Evolutionary conservation across 2,888 invertebrate species (phyloP), one percentile per base, ranked within the genome.

Genomic region (Aphrophora alni): DNA sequence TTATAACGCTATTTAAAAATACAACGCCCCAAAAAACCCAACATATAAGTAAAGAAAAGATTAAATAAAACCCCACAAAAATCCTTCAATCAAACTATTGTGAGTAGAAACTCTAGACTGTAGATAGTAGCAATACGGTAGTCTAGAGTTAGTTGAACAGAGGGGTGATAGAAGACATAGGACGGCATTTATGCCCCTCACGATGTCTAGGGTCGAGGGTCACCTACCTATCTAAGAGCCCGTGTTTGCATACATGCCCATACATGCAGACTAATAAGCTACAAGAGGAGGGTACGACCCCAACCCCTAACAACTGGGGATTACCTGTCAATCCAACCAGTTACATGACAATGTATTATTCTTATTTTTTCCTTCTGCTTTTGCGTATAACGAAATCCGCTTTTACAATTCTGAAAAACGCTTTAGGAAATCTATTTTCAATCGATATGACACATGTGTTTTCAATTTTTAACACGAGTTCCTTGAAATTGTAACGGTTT

Each of bases 201-300:
- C n/a, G n/a, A n/a, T n/a, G n/a, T n/a, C n/a, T n/a, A n/a, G 78
- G 44, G 72, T 26, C 59, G 38, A n/a, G 75, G 38, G 68, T 73
- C 59, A 59, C 59, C 59, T 59, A 59, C 59, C 59, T 59, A 59
- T 4, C 44, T 44, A 17, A 59, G 59, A 10, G 59, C 59, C 59
- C 59, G 21, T 79, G 78, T 79, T 79, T 79, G 78, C 78, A 79
- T 79, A 79, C 78, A 78, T 74, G 74, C 74, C 78, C 78, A 38
- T 79, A 79, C 74, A 79, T 79, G 69, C 59, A 59, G 21, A 59
- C 59, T 59, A 59, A 59, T 59, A 59, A 59, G 59, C 59, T 21
- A 14, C 59, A 21, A 59, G 59, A 21, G 59, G 59, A 21, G 59
- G 59, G 12, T 21, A 59, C 59, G 12, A 5, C 21, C 21, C 59